Base-by-base conservation (phyloP, 2,888 invertebrate species). In the Bhutanitis thaidina region DNA sequence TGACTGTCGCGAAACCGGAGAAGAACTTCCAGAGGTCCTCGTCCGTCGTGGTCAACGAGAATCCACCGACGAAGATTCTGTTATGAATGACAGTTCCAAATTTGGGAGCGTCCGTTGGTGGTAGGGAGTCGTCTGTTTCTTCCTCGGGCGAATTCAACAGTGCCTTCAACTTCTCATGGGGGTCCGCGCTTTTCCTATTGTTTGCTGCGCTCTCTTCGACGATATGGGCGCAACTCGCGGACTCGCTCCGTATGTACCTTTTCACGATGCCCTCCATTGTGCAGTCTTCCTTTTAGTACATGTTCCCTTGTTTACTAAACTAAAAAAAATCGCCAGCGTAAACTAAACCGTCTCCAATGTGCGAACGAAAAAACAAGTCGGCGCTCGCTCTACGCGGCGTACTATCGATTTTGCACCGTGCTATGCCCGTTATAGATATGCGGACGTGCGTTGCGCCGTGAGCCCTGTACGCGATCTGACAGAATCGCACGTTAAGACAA, bases 61-160 rank as follows among this genome's bases (percentile, higher is more conserved):
- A 98, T 16, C 98, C 98, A 52, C 98, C 98, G 45, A 98, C 98
- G 83, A 98, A 98, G 70, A 98, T 96, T 67, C 98, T 91, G 82
- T 98, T 98, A 54, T 98, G 98, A 67, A 98, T 96, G 55, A 97
- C 91, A 29, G 97, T 97, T 59, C 93, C 97, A 62, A 92, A 92
- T 71, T 92, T 92, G 1, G 84, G 92, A 59, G 81, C 92, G 70
- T 83, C 87, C 1, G 85, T 78, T 0, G 88, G 86, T 3, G 86
- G 87, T 1, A 86, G 72, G 10, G 77, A 74, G 49, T 90, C 90
- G 44, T 90, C 89, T 0, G 80, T 80, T 16, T 86, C 88, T 7
- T 85, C 86, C 4, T 88, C 90, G 1, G 85, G 85, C 0, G 85
- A 82, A 51, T 89, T 90, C 56, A 87, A 62, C 53, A 87, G 57